These are phyloP conservation scores for Lycodopsis pacificus DNA, from an alignment of 2,797 vertebrate genomes.

Conservation along the genomic window DNA sequence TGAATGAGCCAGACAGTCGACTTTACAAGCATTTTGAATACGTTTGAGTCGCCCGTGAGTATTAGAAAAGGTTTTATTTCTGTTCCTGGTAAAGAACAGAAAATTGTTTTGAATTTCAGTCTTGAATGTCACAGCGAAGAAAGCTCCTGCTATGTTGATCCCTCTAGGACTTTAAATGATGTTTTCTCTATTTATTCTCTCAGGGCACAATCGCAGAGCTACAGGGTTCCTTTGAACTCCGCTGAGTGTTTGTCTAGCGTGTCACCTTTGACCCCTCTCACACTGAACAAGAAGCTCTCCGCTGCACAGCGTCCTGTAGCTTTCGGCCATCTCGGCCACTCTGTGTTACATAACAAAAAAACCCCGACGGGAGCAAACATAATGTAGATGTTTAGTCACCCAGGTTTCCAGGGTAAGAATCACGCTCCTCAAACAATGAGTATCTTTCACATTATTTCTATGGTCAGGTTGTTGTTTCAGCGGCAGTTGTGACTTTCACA, in stretches of 20 bases:
- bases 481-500: constrained; percentile 7
- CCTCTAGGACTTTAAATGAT: constrained; percentile 34
- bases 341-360: constrained; percentile 29
- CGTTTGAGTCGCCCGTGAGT: neutral
- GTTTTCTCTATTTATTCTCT: constrained; percentile 57
- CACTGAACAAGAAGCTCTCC: constrained; percentile 11
- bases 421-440: neutral
- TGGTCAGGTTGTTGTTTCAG: constrained; percentile 2
- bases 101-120: constrained; percentile 37
- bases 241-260: constrained; percentile 23
- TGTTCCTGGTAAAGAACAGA: constrained; percentile 36
- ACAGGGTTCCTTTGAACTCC: constrained; percentile 22
- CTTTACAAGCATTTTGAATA: constrained; percentile 4
- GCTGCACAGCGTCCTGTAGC: constrained; percentile 17
- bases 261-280: constrained; percentile 47
- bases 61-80: constrained; percentile 19
- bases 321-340: neutral
- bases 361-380: neutral
- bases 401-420: neutral
- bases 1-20: constrained; percentile 10
- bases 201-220: constrained; percentile 27
- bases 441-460: constrained; percentile 2
- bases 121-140: constrained; percentile 27
- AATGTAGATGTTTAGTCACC: constrained; percentile 8
- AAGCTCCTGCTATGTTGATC: constrained; percentile 34